A percentile compares a stretch with the other conserved stretches of the same genome.
These are phyloP conservation scores for Danio albolineatus DNA, from an alignment of 2,797 vertebrate species.

Conservation along the genomic window DNA sequence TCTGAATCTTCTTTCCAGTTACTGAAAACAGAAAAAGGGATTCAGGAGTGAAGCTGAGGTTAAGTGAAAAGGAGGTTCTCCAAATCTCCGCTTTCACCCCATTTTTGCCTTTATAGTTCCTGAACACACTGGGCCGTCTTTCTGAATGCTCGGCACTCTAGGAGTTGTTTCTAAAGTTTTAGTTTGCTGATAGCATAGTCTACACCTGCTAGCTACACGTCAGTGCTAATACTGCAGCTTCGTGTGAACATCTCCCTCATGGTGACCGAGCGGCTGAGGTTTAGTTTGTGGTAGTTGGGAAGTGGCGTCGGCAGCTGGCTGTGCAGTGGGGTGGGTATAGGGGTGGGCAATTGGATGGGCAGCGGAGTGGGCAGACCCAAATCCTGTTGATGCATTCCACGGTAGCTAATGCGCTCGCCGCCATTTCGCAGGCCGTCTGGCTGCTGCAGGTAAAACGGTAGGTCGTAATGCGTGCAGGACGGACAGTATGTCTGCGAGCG, in stretches of 20 bases:
- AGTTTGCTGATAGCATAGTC: neutral
- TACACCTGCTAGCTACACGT: conserved; percentile 81
- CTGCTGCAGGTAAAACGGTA: conserved; percentile 95
- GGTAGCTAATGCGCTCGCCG: conserved; percentile 87
- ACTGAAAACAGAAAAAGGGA: conserved; percentile 6
- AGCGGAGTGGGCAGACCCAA: conserved; percentile 78
- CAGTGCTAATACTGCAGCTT: conserved; percentile 97
- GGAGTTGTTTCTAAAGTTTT: neutral
- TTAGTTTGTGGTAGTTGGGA: conserved; percentile 87
- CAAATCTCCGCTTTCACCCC: neutral
- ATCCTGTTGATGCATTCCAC: conserved; percentile 88
- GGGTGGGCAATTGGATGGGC: conserved; percentile 54
- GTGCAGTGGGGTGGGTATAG: conserved; percentile 68
- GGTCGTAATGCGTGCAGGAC: conserved; percentile 87
- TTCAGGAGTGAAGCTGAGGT: neutral
- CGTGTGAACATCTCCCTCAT: conserved; percentile 95
- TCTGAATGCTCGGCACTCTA: neutral
- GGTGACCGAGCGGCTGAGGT: conserved; percentile 91
- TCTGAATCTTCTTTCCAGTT: conserved; percentile 1
- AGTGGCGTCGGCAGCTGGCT: conserved; percentile 71
- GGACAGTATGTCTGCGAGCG: conserved; percentile 88
- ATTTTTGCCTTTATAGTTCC: conserved; percentile 21
- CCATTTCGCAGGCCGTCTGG: conserved; percentile 89
- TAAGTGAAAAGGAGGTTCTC: neutral
- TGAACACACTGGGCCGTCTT: conserved; percentile 5